Evolutionary conservation across 2,113 vertebrate species (phyloP).

Genomic region (Odobenus rosmarus): DNA sequence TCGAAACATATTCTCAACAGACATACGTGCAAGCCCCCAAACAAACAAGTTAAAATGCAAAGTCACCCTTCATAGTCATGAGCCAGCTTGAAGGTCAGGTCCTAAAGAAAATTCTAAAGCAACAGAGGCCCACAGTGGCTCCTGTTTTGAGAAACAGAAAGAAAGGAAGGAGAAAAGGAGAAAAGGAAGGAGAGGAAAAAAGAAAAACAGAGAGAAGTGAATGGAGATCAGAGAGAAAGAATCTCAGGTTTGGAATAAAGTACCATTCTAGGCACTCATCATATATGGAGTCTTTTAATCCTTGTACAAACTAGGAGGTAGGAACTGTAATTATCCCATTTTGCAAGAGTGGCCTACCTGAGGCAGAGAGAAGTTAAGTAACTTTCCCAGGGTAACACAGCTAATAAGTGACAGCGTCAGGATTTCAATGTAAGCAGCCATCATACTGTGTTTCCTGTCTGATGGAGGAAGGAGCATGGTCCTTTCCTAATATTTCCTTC

Average conservation of each 20-base stretch:
- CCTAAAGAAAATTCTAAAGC: slow-evolving; percentile 2
- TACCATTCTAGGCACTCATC: neutral
- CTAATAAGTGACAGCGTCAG: neutral
- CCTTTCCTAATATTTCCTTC: neutral
- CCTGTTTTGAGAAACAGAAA: neutral
- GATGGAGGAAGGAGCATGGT: neutral
- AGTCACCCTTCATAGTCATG: neutral
- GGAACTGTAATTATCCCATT: neutral
- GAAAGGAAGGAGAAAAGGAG: neutral
- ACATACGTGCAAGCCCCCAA: neutral
- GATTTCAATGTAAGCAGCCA: neutral
- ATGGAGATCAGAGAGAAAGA: neutral
- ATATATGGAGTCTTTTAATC: neutral
- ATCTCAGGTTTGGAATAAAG: slow-evolving; percentile 1
- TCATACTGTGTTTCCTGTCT: neutral
- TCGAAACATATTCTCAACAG: slow-evolving; percentile 50
- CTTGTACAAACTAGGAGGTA: neutral
- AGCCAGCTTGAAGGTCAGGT: neutral
- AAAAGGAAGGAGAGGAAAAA: neutral
- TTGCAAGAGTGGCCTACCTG: neutral
- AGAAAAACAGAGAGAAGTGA: neutral
- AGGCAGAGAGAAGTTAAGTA: slow-evolving; percentile 2
- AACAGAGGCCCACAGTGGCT: neutral
- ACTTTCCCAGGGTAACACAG: neutral
- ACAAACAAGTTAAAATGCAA: slow-evolving; percentile 31